Evolutionary conservation across 2,797 vertebrate genomes (phyloP).

Genomic region (Darevskia nairensis): DNA sequence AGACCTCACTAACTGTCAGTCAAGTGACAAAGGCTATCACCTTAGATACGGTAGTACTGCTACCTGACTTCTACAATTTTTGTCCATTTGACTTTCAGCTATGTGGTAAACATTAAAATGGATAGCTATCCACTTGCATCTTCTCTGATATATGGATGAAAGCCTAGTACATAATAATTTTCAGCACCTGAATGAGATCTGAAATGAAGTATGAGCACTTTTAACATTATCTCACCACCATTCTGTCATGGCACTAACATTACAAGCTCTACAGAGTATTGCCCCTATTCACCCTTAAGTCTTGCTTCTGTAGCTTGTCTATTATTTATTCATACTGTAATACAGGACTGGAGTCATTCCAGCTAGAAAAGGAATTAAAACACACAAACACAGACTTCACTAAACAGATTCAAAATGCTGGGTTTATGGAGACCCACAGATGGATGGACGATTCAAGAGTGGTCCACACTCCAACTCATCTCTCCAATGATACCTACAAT

Average conservation of each 20-base stretch:
- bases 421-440: background rate
- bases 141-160: conserved; percentile 39
- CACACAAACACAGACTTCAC: no score
- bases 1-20: background rate
- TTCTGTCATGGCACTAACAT: background rate
- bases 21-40: conserved; percentile 28
- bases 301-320: background rate
- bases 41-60: conserved; percentile 7
- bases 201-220: conserved; percentile 25
- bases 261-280: background rate
- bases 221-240: conserved; percentile 3
- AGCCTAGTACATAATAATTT: conserved; percentile 30
- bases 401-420: no score
- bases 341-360: background rate
- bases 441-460: background rate
- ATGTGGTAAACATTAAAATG: conserved; percentile 33
- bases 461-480: background rate
- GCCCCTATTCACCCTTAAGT: background rate
- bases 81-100: conserved; percentile 29
- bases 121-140: conserved; percentile 5
- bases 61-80: conserved; percentile 27
- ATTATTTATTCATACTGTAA: background rate
- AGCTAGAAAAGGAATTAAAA: no score
- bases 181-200: conserved; percentile 5
- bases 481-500: background rate